Evolutionary conservation across 2,113 vertebrate species (phyloP), one percentile per base, ranked within the genome.

Genomic region (Eretmochelys imbricata): DNA sequence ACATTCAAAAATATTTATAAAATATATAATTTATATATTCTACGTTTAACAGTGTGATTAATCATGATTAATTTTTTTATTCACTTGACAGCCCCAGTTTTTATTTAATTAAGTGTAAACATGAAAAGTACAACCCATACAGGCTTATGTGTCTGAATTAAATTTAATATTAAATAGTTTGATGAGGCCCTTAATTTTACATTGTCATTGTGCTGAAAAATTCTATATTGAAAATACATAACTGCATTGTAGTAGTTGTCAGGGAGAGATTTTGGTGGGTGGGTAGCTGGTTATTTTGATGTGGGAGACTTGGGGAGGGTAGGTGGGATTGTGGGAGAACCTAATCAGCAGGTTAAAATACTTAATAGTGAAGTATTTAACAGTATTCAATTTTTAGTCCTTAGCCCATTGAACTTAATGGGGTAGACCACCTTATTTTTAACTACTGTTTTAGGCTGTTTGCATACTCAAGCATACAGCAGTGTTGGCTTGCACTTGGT

Each of bases 381-480:
- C 25, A n/a, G 48, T 83, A 11, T 76, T 46, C 5, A 76, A 46
- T 46, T 42, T 76, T 42, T 10, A 42, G 38, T 46, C 42, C 42
- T 11, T 22, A 46, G 12, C 22, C 20, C 38, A 42, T 76, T 76
- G 19, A 24, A 76, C 8, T 24, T 20, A 38, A 38, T 24, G 22
- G 10, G 11, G 9, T 12, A 42, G 19, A 76, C 72, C 85, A 4
- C 4, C 25, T 2, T 55, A 54, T 62, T 29, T 48, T 22, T 57
- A 51, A 24, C 22, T 8, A 35, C n/a, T 72, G 46, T 79, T 90
- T 85, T 35, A 24, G 4, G 5, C n/a, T 85, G 5, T n/a, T 82
- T 88, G 13, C 22, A 11, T 0, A 0, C 53, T 85, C 19, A 13
- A 25, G 49, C 31, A 75, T 12, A 57, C 93, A 91, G 24, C 7